These are phyloP conservation scores for Coccyzus lansbergi DNA, from an alignment of 2,797 vertebrate genomes.

Conservation along the genomic window DNA sequence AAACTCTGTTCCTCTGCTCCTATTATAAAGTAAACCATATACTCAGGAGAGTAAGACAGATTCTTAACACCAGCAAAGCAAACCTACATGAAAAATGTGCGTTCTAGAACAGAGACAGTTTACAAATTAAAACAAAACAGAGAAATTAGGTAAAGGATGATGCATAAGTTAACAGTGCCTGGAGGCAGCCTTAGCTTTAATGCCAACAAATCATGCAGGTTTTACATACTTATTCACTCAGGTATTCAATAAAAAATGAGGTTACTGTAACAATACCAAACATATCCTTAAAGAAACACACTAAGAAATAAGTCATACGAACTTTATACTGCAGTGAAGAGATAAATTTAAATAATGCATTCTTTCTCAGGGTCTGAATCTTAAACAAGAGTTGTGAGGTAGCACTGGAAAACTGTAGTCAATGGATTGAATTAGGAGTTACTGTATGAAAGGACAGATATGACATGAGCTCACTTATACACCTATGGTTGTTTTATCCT, in stretches of 20 bases:
- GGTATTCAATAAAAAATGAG: slow-evolving; percentile 65
- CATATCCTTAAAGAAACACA: slow-evolving; percentile 40
- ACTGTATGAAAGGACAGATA: not conserved
- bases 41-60: slow-evolving; percentile 40
- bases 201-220: slow-evolving; percentile 55
- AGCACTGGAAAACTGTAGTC: not conserved
- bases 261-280: slow-evolving; percentile 33
- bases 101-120: slow-evolving; percentile 52
- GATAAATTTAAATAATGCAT: slow-evolving; percentile 13
- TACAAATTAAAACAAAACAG: slow-evolving; percentile 74
- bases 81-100: slow-evolving; percentile 57
- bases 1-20: slow-evolving; percentile 29
- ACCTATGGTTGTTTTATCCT: not conserved
- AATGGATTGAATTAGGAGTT: not conserved
- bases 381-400: not conserved
- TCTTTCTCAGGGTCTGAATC: not conserved
- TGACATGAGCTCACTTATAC: not conserved
- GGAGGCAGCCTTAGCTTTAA: slow-evolving; percentile 59
- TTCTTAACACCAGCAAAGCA: slow-evolving; percentile 35
- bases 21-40: slow-evolving; percentile 34
- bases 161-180: slow-evolving; percentile 51
- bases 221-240: slow-evolving; percentile 36
- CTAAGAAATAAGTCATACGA: not conserved
- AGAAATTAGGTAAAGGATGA: slow-evolving; percentile 70
- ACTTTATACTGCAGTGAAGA: not conserved